Evolutionary conservation across 2,888 invertebrate species (phyloP).

Genomic region (Hypomecis atomaria): DNA sequence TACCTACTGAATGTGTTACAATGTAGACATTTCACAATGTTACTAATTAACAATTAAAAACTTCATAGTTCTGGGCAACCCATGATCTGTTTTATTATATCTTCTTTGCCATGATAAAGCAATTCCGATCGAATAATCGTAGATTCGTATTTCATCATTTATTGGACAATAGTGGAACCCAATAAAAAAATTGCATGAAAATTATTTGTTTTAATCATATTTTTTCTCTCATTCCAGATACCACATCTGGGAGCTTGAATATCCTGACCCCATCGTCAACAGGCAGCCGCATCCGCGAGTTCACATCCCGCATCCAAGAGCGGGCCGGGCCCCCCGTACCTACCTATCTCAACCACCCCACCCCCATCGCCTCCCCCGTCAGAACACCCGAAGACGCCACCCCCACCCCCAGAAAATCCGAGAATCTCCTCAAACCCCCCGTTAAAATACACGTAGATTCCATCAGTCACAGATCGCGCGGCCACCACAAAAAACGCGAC

Average conservation of each 20-base stretch:
- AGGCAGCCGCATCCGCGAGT: slow-evolving; percentile 82
- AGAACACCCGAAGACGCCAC: slow-evolving; percentile 64
- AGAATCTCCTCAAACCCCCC: slow-evolving; percentile 74
- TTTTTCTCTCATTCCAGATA: slow-evolving; percentile 67
- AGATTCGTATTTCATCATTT: too few relatives aligned
- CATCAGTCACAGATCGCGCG: slow-evolving; percentile 70
- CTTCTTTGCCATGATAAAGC: too few relatives aligned
- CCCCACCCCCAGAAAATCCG: slow-evolving; percentile 64
- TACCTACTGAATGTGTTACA: too few relatives aligned
- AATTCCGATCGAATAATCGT: too few relatives aligned
- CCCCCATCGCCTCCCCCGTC: slow-evolving; percentile 65
- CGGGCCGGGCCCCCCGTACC: slow-evolving; percentile 71
- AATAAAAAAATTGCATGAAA: too few relatives aligned
- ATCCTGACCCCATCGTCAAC: slow-evolving; percentile 86
- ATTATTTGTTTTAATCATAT: neutral
- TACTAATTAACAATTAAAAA: too few relatives aligned
- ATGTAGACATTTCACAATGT: too few relatives aligned
- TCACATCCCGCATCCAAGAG: slow-evolving; percentile 85
- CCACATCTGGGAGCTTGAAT: slow-evolving; percentile 86
- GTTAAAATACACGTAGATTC: slow-evolving; percentile 72
- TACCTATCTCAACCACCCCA: slow-evolving; percentile 54
- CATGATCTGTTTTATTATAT: too few relatives aligned
- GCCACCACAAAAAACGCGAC: slow-evolving; percentile 73
- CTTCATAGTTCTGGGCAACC: too few relatives aligned
- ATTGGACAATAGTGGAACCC: too few relatives aligned